phyloP scores from a whole-genome alignment of 2,888 invertebrate species.

The Lithophane socia region DNA sequence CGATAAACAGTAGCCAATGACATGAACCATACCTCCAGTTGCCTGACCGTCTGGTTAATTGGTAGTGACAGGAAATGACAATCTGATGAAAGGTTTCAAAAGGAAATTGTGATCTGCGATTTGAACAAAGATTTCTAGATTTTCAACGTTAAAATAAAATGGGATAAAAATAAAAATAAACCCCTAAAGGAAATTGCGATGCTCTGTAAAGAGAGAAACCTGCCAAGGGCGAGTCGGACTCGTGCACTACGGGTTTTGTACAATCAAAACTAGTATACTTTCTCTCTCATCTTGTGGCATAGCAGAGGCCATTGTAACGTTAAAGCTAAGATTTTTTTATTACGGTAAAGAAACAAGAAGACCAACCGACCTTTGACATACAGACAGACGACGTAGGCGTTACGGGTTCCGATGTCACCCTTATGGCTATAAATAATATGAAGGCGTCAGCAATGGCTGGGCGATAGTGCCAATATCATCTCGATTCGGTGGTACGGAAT shows the following conservation, averaged over 20 bases:
- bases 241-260: neutral
- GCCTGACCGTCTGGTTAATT: neutral
- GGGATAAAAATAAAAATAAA: neutral
- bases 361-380: neutral
- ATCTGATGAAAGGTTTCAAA: neutral
- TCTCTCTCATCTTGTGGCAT: neutral
- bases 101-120: slow-evolving; percentile 22
- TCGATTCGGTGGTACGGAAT: too few species aligned
- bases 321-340: neutral
- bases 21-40: neutral
- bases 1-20: neutral
- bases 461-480: too few species aligned
- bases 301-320: neutral
- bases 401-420: neutral
- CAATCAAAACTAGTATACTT: neutral
- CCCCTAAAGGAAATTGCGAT: neutral
- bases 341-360: neutral
- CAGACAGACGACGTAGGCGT: neutral
- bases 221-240: neutral
- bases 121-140: neutral
- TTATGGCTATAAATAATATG: too few species aligned
- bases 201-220: neutral
- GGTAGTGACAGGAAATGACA: slow-evolving; percentile 1
- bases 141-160: neutral
- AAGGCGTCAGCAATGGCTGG: too few species aligned